Base-by-base conservation (phyloP, 2,113 vertebrate genomes). In the Andinoacara biseriatus region DNA sequence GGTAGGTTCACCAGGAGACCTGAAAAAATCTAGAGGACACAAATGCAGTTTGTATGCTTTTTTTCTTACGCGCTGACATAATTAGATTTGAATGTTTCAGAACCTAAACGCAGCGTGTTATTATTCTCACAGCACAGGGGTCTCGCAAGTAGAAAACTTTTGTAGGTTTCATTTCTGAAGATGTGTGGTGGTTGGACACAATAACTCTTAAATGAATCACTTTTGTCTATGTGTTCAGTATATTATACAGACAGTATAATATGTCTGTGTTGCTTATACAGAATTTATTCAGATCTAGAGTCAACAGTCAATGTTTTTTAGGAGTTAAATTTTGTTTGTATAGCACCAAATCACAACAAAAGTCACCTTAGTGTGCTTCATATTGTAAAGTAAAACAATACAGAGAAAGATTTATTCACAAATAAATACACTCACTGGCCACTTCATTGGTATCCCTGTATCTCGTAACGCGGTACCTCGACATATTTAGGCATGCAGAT, bases 1-100 rank as follows among this genome's bases (percentile, higher is more conserved):
- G 87, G 95, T 26, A 99, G 95, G 81, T 98, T 97, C 58, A 98
- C 97, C 94, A 99, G 86, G 61, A 99, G 94, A 8, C 97, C 98
- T n/a, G 97, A 97, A 89, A 99, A 99, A 65, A 98, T 94, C 98
- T 99, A 60, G 84, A 62, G 49, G 81, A 58, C n/a, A 69, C 7
- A 78, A 58, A 56, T 10, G 5, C 8, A 40, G 38, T 62, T 43
- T 46, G 10, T 2, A 4, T 5, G 56, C 4, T 43, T 54, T 65
- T 58, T 29, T 18, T 11, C 38, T 11, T 2, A 7, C 59, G 69
- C 26, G 11, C 26, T 57, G 49, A n/a, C 20, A 54, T 9, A 4
- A 58, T 17, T 15, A 69, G 40, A 49, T 49, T 24, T 69, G 29
- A 69, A 69, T 49, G 24, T 67, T 49, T 46, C 65, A 31, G 31